phyloP scores from a whole-genome alignment of 2,113 vertebrate species.

The Rhynchopsitta pachyrhyncha region DNA sequence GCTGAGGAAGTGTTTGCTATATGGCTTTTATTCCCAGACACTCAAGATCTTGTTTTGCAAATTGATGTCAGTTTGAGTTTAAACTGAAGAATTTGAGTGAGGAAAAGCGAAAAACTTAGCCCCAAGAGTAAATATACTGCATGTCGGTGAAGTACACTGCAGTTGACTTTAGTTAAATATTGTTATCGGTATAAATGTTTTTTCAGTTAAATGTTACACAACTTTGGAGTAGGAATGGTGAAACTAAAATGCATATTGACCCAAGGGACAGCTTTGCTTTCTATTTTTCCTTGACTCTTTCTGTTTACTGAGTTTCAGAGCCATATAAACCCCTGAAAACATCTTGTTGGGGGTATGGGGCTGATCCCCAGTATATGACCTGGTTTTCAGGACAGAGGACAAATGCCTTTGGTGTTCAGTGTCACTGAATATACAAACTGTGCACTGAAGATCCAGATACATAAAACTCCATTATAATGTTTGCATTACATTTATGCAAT shows the following conservation, averaged over 20 bases:
- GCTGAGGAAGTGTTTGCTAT: neutral
- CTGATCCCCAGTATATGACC: neutral
- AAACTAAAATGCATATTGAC: neutral
- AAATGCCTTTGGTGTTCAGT: neutral
- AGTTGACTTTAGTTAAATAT: conserved; percentile 42
- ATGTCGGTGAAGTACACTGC: neutral
- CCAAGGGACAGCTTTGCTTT: neutral
- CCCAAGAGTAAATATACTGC: neutral
- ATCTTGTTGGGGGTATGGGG: neutral
- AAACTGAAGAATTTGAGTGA: neutral
- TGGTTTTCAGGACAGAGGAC: neutral
- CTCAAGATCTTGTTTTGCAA: neutral
- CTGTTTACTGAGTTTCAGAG: neutral
- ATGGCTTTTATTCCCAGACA: neutral
- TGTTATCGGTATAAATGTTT: conserved; percentile 10
- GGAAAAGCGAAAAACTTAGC: neutral
- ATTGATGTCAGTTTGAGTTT: neutral
- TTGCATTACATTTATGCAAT: neutral
- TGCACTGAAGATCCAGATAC: neutral
- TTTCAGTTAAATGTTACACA: conserved; percentile 46
- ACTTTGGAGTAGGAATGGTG: conserved; percentile 2
- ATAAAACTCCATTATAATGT: neutral
- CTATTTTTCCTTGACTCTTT: neutral
- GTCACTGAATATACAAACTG: neutral
- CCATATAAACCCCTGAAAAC: neutral